A percentile compares a stretch with the other conserved stretches of the same genome.
These are phyloP conservation scores for Bothrops jararaca DNA, from an alignment of 2,113 vertebrate species.

Conservation along the genomic window DNA sequence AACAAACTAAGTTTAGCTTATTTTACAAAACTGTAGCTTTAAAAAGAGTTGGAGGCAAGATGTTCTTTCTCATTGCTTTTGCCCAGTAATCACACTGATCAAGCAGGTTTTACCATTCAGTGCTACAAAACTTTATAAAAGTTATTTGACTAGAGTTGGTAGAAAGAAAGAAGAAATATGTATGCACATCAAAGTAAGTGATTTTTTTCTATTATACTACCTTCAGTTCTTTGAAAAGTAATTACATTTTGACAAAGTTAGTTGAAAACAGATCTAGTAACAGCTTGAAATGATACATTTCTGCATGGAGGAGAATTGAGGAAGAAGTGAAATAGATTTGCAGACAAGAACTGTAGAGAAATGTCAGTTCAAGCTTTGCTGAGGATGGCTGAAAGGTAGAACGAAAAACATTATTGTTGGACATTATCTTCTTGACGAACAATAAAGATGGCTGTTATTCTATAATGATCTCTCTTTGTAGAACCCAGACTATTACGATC, in stretches of 20 bases:
- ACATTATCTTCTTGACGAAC: not conserved
- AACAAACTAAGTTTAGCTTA: not conserved
- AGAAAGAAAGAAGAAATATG: not conserved
- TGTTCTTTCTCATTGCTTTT: not conserved
- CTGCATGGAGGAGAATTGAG: not conserved
- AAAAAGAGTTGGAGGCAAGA: not conserved
- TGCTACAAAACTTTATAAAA: not conserved
- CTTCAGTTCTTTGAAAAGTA: not conserved
- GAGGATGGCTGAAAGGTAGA: not conserved
- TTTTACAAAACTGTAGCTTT: not conserved
- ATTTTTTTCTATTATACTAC: not conserved
- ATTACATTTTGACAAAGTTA: not conserved
- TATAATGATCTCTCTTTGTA: rapidly evolving
- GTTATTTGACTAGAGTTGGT: not conserved
- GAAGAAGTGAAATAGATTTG: not conserved
- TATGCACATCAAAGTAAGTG: not conserved
- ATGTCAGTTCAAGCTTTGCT: not conserved
- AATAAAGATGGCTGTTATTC: rapidly evolving
- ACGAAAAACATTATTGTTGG: not conserved
- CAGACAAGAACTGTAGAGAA: rapidly evolving
- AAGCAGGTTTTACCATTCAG: not conserved
- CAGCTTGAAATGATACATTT: not conserved
- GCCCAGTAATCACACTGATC: not conserved
- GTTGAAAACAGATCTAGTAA: not conserved
- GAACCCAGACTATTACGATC: not conserved